Evolutionary conservation across 2,888 invertebrate genomes (phyloP).

Genomic region (Lissonota sp.): DNA sequence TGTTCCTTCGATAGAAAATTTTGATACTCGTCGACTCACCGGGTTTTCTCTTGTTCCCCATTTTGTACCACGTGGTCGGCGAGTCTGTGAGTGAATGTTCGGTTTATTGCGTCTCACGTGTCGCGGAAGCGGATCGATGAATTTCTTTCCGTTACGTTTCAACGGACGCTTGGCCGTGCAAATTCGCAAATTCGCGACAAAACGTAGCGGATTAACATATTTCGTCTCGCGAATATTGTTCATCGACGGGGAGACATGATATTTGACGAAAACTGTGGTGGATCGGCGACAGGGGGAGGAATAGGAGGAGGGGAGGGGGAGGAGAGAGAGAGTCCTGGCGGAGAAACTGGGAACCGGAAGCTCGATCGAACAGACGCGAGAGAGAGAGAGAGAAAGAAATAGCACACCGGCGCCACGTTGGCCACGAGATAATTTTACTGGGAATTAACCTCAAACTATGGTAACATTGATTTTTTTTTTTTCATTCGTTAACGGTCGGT

Average conservation of each 20-base stretch:
- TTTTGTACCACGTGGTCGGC: conserved; percentile 41
- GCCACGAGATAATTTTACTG: conserved; percentile 5
- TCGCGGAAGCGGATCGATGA: neutral
- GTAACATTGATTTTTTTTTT: too few relatives aligned
- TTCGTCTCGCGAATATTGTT: neutral
- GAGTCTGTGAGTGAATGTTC: neutral
- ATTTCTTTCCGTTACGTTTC: neutral
- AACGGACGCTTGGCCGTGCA: neutral
- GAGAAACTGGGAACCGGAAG: conserved; percentile 5
- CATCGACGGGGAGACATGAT: neutral
- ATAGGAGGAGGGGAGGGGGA: conserved; percentile 1
- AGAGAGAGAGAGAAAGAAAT: too few relatives aligned
- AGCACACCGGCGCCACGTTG: neutral
- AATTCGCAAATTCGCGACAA: neutral
- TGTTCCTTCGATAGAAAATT: too few relatives aligned
- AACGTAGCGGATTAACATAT: neutral
- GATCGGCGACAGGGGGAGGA: neutral
- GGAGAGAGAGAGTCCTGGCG: neutral
- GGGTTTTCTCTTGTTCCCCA: conserved; percentile 71
- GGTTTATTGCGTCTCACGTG: too few relatives aligned
- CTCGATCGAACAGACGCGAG: neutral
- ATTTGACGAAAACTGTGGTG: neutral
- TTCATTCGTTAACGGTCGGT: too few relatives aligned
- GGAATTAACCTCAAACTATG: conserved; percentile 7
- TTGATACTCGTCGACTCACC: conserved; percentile 66